Conservation (phyloP, 2,888 invertebrate species). For the Listrodromus nycthemerus region DNA sequence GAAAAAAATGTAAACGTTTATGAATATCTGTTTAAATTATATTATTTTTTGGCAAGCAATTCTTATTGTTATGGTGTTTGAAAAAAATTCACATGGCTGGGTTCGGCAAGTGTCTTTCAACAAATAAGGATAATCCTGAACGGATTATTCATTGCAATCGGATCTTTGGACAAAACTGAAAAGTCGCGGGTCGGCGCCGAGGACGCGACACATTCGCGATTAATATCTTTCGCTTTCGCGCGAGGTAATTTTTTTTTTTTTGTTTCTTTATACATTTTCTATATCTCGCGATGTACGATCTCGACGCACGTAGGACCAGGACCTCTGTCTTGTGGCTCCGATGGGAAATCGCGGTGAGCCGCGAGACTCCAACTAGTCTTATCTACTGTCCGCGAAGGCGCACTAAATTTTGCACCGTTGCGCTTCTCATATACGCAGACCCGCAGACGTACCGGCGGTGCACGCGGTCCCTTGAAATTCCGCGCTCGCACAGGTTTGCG, state of each 20-base stretch:
- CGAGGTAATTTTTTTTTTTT: background rate
- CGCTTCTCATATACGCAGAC: slow-evolving; percentile 29
- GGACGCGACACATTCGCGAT: slow-evolving; percentile 22
- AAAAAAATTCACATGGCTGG: too few relatives aligned
- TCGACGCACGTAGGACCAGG: slow-evolving; percentile 37
- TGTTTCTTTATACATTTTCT: background rate
- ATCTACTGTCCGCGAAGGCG: slow-evolving; percentile 63
- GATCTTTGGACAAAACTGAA: background rate
- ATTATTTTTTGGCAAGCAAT: too few relatives aligned
- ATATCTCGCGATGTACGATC: slow-evolving; percentile 12
- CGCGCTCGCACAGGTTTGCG: slow-evolving; percentile 20
- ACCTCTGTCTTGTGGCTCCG: slow-evolving; percentile 15
- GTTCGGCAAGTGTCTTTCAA: too few relatives aligned
- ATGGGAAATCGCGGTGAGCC: slow-evolving; percentile 34
- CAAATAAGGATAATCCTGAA: too few relatives aligned
- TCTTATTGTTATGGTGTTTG: too few relatives aligned
- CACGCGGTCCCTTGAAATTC: slow-evolving; percentile 34
- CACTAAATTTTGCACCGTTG: slow-evolving; percentile 61
- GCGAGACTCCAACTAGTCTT: slow-evolving; percentile 58
- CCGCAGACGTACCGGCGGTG: background rate
- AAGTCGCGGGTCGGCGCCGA: background rate
- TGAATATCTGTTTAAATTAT: too few relatives aligned
- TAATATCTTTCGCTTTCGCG: slow-evolving; percentile 37
- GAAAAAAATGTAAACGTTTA: too few relatives aligned
- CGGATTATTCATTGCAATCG: background rate